Conservation (phyloP, 2,113 vertebrate species). For the Zosterops hypoxanthus region DNA sequence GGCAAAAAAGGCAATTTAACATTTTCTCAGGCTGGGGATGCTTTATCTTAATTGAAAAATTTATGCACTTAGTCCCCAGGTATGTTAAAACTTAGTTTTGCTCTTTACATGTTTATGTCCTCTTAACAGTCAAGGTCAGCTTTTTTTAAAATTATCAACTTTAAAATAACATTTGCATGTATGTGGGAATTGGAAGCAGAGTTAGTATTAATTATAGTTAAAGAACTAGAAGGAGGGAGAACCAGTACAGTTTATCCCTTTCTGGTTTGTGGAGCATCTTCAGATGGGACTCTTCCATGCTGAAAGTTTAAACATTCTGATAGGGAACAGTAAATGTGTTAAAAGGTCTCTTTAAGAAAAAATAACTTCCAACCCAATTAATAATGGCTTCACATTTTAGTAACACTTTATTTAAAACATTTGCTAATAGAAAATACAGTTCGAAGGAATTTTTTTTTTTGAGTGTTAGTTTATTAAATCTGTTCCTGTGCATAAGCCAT, state of each 20-base stretch:
- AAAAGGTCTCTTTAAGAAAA: background rate
- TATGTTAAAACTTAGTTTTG: background rate
- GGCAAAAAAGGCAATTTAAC: slow-evolving; percentile 63
- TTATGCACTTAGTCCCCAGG: slow-evolving; percentile 26
- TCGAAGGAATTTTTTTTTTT: background rate
- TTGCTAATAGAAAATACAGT: background rate
- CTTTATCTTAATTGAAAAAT: slow-evolving; percentile 54
- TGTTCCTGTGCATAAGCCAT: background rate
- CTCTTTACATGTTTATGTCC: background rate
- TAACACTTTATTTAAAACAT: background rate
- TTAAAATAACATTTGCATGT: background rate
- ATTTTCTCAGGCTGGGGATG: background rate
- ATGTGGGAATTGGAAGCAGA: background rate
- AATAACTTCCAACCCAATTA: background rate
- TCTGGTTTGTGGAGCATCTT: background rate
- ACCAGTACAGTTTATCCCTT: background rate
- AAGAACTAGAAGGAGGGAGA: background rate
- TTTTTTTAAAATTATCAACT: background rate
- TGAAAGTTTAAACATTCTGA: background rate
- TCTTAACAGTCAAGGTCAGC: slow-evolving; percentile 29
- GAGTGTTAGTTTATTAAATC: background rate
- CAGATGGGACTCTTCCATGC: background rate
- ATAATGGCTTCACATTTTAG: background rate
- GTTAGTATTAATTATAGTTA: background rate
- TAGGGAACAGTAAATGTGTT: background rate